Evolutionary conservation across 1,140 invertebrate genomes (phyloP).

Genomic region (Drosophila kikkawai): DNA sequence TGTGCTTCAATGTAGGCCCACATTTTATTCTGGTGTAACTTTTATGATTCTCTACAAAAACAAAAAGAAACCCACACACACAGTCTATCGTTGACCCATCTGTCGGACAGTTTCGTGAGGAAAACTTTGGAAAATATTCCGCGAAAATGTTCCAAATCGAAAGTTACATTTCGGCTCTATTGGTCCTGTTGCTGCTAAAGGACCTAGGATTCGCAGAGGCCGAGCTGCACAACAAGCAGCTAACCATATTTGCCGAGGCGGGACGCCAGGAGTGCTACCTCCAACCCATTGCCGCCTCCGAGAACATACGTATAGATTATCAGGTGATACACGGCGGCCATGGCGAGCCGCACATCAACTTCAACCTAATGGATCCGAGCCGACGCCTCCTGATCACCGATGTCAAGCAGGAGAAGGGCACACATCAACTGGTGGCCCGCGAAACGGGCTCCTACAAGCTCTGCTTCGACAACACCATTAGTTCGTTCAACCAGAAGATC

Average conservation of each 20-base stretch:
- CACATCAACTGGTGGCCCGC: constrained; percentile 86
- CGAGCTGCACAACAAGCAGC: constrained; percentile 86
- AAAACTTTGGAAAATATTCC: constrained; percentile 1
- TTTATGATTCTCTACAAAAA: not conserved
- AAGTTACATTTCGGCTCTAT: not conserved
- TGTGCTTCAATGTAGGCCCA: too few species aligned
- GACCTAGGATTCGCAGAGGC: not conserved
- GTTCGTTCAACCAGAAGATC: constrained; percentile 91
- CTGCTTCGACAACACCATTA: constrained; percentile 94
- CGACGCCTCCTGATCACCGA: constrained; percentile 87
- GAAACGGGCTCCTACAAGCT: constrained; percentile 90
- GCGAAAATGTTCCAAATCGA: constrained; percentile 59
- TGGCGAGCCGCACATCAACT: constrained; percentile 91
- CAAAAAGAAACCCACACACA: not conserved
- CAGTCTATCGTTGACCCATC: constrained; percentile 4
- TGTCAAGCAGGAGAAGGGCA: constrained; percentile 87
- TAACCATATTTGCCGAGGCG: constrained; percentile 89
- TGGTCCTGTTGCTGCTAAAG: constrained; percentile 1
- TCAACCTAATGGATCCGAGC: constrained; percentile 88
- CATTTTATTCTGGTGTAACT: not conserved
- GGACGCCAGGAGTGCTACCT: constrained; percentile 89
- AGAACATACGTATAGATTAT: constrained; percentile 89
- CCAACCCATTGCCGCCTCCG: constrained; percentile 86
- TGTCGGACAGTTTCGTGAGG: constrained; percentile 20
- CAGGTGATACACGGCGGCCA: constrained; percentile 91